phyloP scores from a whole-genome alignment of 2,888 invertebrate species.

The Apotomis turbidana region DNA sequence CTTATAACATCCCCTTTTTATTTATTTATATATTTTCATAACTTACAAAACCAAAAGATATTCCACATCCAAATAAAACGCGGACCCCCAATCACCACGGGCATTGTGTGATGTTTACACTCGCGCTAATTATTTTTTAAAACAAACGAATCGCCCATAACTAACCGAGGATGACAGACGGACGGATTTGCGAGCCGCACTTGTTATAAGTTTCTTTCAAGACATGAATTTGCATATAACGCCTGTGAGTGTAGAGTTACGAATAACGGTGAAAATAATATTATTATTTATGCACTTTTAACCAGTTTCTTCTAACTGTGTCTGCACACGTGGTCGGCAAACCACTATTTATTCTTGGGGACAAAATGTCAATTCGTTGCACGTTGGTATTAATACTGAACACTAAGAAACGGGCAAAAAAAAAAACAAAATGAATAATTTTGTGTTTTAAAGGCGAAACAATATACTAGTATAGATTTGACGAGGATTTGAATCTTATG shows the following conservation, averaged over 20 bases:
- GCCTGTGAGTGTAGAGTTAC: conserved; percentile 47
- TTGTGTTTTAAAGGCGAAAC: too few species aligned
- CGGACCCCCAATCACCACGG: conserved; percentile 20
- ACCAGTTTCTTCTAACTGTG: neutral
- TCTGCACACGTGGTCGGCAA: too few species aligned
- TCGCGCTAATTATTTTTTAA: conserved; percentile 43
- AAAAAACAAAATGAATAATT: too few species aligned
- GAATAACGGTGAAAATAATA: conserved; percentile 19
- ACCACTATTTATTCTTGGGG: too few species aligned
- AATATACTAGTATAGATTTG: too few species aligned
- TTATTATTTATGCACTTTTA: neutral
- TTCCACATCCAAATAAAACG: neutral
- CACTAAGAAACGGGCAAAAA: too few species aligned
- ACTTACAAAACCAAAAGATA: neutral
- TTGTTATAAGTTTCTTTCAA: conserved; percentile 66
- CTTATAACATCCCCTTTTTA: too few species aligned
- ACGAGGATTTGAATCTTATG: too few species aligned
- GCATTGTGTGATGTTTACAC: conserved; percentile 43
- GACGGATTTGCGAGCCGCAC: conserved; percentile 70
- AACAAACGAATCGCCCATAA: conserved; percentile 57
- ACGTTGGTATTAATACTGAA: too few species aligned
- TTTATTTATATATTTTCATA: neutral
- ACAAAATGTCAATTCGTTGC: too few species aligned
- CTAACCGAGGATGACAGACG: conserved; percentile 56
- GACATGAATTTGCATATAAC: conserved; percentile 72